Base-by-base conservation (phyloP, 2,797 vertebrate genomes). In the Sebastes hubbsi region DNA sequence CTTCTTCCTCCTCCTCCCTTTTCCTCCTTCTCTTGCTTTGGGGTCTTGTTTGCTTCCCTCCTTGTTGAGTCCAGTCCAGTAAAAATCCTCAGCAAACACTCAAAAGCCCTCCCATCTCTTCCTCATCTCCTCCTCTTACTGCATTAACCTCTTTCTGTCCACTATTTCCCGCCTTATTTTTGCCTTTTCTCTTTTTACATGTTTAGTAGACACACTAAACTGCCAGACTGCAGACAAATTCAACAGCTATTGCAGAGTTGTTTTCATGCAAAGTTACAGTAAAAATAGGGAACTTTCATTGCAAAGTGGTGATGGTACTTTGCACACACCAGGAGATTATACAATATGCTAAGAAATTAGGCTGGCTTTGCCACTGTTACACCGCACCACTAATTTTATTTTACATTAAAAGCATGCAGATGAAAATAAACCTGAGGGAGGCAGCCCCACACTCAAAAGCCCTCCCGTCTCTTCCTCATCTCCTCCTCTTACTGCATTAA, bases 1-100 rank as follows among this genome's bases (percentile, higher is more conserved):
- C 84, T 88, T 42, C 38, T 0, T 42, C 88, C 82, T 85, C 73
- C 68, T 66, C 67, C 87, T 88, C 72, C 88, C 82, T 85, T 72
- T 69, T 66, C 67, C 87, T 88, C 74, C 55, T 70, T 64, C 61
- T 42, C 85, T 87, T 87, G 71, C 56, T 77, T 81, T 81, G 68
- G 72, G 61, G 72, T 80, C 76, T 80, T 85, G 78, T 83, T 90
- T 76, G 87, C 78, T 73, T 73, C 71, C 72, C 76, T 86, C 66
- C 73, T 67, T 52, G 42, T 67, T 42, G 42, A 67, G 64, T n/a
- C 9, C 42, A 72, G 64, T 70, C 77, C 89, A 77, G 75, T 36
- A 25, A 16, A 85, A 75, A 86, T 93, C 86, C 42, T 68, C 82
- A 38, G 1, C 38, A 42, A 42, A 30, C 27, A 3, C 68, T 67